Evolutionary conservation across 2,113 vertebrate genomes (phyloP).

Genomic region (Spermophilus dauricus): DNA sequence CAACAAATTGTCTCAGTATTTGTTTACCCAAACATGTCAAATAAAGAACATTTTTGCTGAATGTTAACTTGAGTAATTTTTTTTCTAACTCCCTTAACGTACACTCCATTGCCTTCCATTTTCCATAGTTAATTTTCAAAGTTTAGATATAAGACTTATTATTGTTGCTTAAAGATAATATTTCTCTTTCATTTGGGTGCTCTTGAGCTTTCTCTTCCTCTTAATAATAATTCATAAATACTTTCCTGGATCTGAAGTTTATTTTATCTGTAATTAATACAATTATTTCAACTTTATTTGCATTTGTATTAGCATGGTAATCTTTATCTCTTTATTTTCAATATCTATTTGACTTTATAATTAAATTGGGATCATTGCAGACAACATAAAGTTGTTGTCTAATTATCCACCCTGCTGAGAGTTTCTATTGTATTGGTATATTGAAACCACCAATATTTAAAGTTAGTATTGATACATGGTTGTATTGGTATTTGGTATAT

Average conservation of each 20-base stretch:
- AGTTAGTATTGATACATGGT: neutral
- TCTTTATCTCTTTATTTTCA: neutral
- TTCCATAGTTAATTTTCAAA: neutral
- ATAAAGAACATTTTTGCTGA: neutral
- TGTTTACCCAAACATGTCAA: neutral
- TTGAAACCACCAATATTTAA: neutral
- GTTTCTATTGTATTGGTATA: neutral
- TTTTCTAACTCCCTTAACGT: neutral
- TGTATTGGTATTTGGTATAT: neutral
- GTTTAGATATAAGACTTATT: neutral
- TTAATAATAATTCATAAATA: neutral
- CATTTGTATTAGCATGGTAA: neutral
- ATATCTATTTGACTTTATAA: neutral
- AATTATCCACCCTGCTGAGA: neutral
- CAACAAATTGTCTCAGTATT: neutral
- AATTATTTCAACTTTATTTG: neutral
- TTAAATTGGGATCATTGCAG: neutral
- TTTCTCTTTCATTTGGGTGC: neutral
- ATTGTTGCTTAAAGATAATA: neutral
- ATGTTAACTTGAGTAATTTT: neutral
- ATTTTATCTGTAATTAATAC: neutral
- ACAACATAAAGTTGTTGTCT: neutral
- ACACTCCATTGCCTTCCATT: neutral
- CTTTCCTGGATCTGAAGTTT: neutral
- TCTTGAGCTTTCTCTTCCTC: neutral